A percentile compares a stretch with the other conserved stretches of the same genome.
Conservation (phyloP, 2,113 vertebrate species). For the Pipra filicauda region DNA sequence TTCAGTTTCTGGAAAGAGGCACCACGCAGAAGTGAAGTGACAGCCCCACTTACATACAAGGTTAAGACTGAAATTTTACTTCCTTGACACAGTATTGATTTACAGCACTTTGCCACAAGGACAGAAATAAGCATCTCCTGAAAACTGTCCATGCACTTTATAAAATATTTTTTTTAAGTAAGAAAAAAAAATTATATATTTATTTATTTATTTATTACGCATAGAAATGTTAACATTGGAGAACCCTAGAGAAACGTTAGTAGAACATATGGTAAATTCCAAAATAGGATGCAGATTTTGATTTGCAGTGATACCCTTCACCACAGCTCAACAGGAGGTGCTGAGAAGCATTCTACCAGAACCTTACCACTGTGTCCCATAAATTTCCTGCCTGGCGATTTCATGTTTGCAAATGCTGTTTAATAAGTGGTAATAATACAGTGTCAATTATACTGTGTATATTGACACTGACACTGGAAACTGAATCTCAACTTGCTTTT, state of each 20-base stretch:
- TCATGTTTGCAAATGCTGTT: background rate
- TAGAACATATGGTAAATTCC: background rate
- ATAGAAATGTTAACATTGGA: background rate
- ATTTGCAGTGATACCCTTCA: background rate
- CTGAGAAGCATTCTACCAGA: background rate
- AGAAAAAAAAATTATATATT: background rate
- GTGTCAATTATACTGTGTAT: constrained; percentile 8
- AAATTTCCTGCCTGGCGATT: background rate
- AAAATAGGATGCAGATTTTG: background rate
- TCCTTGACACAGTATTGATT: background rate
- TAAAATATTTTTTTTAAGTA: background rate
- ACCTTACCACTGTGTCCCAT: background rate
- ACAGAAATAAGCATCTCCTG: background rate
- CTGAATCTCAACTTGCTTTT: background rate
- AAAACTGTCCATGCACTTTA: background rate
- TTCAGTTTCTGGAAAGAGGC: background rate
- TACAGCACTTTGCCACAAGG: background rate
- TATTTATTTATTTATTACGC: background rate
- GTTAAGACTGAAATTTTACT: background rate
- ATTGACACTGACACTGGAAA: background rate
- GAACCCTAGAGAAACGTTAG: background rate
- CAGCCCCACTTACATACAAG: background rate
- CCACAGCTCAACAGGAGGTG: background rate
- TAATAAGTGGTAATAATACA: background rate
- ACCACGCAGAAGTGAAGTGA: background rate